Evolutionary conservation across 2,888 invertebrate genomes (phyloP).

Genomic region (Eudemis profundana): DNA sequence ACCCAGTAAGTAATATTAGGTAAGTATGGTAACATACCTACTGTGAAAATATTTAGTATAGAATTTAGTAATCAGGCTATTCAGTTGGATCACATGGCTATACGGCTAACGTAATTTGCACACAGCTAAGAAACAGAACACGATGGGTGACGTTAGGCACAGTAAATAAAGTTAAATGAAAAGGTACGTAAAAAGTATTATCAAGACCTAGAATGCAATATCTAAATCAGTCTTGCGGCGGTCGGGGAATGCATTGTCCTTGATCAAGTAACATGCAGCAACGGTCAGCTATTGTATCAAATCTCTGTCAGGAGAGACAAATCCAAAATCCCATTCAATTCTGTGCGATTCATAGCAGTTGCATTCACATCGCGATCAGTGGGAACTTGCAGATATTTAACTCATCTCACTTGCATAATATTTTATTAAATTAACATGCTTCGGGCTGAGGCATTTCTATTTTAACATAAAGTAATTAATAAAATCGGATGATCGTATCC

Average conservation of each 20-base stretch:
- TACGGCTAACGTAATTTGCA: constrained; percentile 38
- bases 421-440: constrained; percentile 78
- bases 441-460: constrained; percentile 83
- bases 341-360: constrained; percentile 68
- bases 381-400: constrained; percentile 51
- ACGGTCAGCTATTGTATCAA: constrained; percentile 69
- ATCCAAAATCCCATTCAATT: constrained; percentile 60
- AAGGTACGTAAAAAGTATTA: constrained; percentile 50
- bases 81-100: constrained; percentile 22
- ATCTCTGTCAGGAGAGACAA: constrained; percentile 62
- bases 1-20: not conserved
- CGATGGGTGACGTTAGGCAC: constrained; percentile 53
- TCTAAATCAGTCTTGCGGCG: constrained; percentile 65
- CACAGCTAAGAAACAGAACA: constrained; percentile 56
- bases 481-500: constrained; percentile 79
- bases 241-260: constrained; percentile 72
- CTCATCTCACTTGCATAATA: constrained; percentile 64
- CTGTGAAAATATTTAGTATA: too few species aligned
- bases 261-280: constrained; percentile 79
- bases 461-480: constrained; percentile 77
- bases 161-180: constrained; percentile 51
- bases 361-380: constrained; percentile 61
- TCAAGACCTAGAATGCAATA: constrained; percentile 65
- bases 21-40: too few species aligned
- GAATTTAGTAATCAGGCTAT: too few species aligned